These are phyloP conservation scores for Melopsittacus undulatus DNA, from an alignment of 2,797 vertebrate species.

Conservation along the genomic window DNA sequence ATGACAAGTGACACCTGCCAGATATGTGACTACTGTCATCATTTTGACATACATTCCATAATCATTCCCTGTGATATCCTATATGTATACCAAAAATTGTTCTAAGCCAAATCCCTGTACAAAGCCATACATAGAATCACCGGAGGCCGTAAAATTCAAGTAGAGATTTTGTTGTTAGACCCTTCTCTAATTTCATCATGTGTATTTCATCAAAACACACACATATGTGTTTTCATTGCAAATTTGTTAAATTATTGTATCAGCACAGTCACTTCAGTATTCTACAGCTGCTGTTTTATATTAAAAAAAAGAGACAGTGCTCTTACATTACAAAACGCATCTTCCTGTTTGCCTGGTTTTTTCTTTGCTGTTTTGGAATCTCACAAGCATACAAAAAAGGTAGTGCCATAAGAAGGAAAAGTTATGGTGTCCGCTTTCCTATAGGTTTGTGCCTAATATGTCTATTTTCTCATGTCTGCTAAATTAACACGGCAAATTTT, in stretches of 20 bases:
- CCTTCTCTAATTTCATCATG: background rate
- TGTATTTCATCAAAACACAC: background rate
- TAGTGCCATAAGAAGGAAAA: background rate
- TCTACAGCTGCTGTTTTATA: background rate
- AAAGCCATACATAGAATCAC: background rate
- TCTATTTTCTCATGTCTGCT: background rate
- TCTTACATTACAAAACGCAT: background rate
- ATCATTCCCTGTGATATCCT: background rate
- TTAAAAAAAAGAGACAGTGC: background rate
- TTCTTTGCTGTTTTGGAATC: background rate
- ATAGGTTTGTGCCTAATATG: background rate
- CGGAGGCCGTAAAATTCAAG: background rate
- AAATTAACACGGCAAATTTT: background rate
- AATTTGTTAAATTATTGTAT: background rate
- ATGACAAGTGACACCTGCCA: background rate
- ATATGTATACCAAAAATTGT: background rate
- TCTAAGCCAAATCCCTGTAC: background rate
- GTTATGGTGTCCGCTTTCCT: background rate
- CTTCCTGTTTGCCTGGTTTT: background rate
- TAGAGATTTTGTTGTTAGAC: background rate
- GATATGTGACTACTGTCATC: background rate
- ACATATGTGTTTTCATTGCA: background rate
- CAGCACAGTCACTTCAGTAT: background rate
- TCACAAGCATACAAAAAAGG: background rate
- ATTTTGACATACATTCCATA: background rate